phyloP scores from a whole-genome alignment of 2,797 vertebrate genomes.

The Onychomys torridus region DNA sequence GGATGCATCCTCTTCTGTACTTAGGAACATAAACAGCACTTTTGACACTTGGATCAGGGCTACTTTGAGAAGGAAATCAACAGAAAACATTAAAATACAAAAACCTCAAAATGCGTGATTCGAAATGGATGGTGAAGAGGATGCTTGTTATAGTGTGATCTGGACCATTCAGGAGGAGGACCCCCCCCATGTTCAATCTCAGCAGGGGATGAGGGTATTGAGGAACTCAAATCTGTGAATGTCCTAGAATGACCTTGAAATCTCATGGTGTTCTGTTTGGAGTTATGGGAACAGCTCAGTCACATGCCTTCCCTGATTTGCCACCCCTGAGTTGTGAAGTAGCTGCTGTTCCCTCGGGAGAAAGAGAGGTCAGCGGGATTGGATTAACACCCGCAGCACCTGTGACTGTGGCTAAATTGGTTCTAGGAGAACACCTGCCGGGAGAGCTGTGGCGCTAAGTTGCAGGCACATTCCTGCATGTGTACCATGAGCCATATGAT shows the following conservation, averaged over 20 bases:
- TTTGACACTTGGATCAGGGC: not conserved
- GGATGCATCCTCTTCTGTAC: not conserved
- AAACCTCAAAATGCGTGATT: not conserved
- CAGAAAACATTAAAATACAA: not conserved
- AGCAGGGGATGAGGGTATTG: not conserved
- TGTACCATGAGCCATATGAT: fast-evolving
- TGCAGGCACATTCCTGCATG: not conserved
- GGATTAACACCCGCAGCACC: not conserved
- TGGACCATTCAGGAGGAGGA: not conserved
- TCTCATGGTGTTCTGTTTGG: no score
- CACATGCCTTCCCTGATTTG: no score
- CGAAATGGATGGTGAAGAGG: no score
- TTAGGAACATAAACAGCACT: fast-evolving
- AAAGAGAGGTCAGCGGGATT: not conserved
- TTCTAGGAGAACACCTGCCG: not conserved
- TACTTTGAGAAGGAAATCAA: not conserved
- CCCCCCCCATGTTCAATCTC: not conserved
- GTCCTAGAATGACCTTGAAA: not conserved
- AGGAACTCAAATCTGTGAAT: not conserved
- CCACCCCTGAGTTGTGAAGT: not conserved
- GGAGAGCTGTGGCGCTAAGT: not conserved
- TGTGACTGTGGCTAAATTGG: fast-evolving
- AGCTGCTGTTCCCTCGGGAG: fast-evolving
- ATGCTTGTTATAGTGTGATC: not conserved
- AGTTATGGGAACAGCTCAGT: no score